These are phyloP conservation scores for Vesta saturnalis DNA, from an alignment of 2,888 invertebrate genomes.

Conservation along the genomic window DNA sequence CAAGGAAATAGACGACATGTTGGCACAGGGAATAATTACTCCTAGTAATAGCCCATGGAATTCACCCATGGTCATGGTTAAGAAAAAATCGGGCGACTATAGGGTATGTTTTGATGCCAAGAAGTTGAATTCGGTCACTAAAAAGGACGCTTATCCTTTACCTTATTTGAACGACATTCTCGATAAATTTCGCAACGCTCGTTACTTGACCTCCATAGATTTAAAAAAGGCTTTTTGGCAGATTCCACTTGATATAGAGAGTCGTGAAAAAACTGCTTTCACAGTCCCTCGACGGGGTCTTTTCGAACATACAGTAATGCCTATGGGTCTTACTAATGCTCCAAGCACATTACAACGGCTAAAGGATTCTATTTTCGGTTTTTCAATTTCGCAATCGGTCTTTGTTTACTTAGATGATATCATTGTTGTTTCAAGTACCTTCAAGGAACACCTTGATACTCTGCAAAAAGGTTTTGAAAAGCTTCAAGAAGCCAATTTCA, in stretches of 20 bases:
- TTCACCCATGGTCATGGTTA: no score
- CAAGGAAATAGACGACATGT: no score
- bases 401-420: no score
- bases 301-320: slow-evolving; percentile 27
- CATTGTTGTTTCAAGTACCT: no score
- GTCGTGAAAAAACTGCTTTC: slow-evolving; percentile 8
- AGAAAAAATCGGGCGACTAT: no score
- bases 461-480: slow-evolving; percentile 37
- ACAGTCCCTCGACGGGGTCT: slow-evolving; percentile 6
- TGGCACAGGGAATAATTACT: no score
- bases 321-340: slow-evolving; percentile 46
- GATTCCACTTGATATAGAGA: neutral
- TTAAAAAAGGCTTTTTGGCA: slow-evolving; percentile 20
- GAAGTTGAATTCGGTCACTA: slow-evolving; percentile 40
- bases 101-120: slow-evolving; percentile 47
- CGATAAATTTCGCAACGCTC: slow-evolving; percentile 19
- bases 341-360: slow-evolving; percentile 9
- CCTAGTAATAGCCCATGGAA: no score
- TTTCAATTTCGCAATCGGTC: neutral
- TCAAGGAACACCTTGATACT: slow-evolving; percentile 32
- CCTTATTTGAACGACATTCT: slow-evolving; percentile 33
- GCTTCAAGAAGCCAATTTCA: slow-evolving; percentile 40
- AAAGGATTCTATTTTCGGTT: slow-evolving; percentile 38
- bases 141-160: no score
- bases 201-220: slow-evolving; percentile 11